phyloP scores from a whole-genome alignment of 1,140 invertebrate genomes.

The Leptopilina clavipes region DNA sequence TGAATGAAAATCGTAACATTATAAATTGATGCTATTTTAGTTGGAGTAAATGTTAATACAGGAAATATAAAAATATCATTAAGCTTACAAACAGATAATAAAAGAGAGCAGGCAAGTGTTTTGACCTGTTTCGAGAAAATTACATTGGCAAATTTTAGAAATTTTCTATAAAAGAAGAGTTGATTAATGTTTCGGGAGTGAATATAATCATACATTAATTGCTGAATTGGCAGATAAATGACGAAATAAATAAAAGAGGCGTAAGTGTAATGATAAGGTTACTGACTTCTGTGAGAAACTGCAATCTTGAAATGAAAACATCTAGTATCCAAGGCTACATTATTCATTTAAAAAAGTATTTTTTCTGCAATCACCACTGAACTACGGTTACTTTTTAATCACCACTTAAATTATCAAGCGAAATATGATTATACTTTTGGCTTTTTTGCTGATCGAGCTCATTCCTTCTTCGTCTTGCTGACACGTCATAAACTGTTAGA shows the following conservation, averaged over 20 bases:
- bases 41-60: not conserved
- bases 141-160: not conserved
- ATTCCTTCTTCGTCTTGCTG: not conserved
- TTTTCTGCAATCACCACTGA: not conserved
- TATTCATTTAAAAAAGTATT: slow-evolving; percentile 13
- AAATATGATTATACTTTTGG: not conserved
- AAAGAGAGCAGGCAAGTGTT: not conserved
- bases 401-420: not conserved
- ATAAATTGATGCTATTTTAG: not conserved
- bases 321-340: not conserved
- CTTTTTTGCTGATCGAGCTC: slow-evolving; percentile 14
- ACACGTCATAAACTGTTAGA: slow-evolving; percentile 19
- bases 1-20: not conserved
- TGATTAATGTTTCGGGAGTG: not conserved
- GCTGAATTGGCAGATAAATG: slow-evolving; percentile 27
- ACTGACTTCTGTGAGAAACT: slow-evolving; percentile 24
- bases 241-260: slow-evolving; percentile 33
- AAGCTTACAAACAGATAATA: not conserved
- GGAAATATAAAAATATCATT: not conserved
- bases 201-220: not conserved
- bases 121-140: not conserved
- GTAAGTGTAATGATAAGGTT: slow-evolving; percentile 19
- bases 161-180: not conserved
- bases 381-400: not conserved
- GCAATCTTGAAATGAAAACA: not conserved